Conservation (phyloP, 1,140 invertebrate species). For the Trichonephila clavipes region DNA sequence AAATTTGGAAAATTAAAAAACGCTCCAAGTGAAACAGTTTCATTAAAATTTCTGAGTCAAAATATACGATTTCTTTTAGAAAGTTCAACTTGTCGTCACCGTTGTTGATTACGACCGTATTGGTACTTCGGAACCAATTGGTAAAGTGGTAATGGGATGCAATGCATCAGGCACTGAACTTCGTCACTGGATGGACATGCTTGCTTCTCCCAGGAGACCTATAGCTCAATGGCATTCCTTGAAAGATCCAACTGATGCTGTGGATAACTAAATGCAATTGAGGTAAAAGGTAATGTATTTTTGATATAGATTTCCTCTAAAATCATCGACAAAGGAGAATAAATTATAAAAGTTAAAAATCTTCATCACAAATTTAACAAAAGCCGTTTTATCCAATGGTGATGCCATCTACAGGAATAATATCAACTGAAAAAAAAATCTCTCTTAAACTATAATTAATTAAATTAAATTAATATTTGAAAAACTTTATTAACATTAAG, state of each 20-base stretch:
- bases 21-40: too few relatives aligned
- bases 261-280: background rate
- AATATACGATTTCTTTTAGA: constrained; percentile 85
- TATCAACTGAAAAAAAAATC: too few relatives aligned
- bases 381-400: too few relatives aligned
- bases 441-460: too few relatives aligned
- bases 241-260: background rate
- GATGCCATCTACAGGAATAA: too few relatives aligned
- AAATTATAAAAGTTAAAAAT: too few relatives aligned
- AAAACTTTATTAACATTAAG: too few relatives aligned
- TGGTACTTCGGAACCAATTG: constrained; percentile 99
- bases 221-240: constrained; percentile 99
- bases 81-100: constrained; percentile 98
- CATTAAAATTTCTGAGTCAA: background rate
- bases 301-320: too few relatives aligned
- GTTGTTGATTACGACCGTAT: constrained; percentile 99
- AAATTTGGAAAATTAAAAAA: too few relatives aligned
- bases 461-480: too few relatives aligned
- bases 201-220: constrained; percentile 97
- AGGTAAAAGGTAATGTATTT: background rate
- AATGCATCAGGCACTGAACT: constrained; percentile 98
- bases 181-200: constrained; percentile 99
- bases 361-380: too few relatives aligned
- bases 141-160: constrained; percentile 97
- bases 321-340: too few relatives aligned